phyloP scores from a whole-genome alignment of 2,113 vertebrate genomes.

The Malaclemys terrapin region DNA sequence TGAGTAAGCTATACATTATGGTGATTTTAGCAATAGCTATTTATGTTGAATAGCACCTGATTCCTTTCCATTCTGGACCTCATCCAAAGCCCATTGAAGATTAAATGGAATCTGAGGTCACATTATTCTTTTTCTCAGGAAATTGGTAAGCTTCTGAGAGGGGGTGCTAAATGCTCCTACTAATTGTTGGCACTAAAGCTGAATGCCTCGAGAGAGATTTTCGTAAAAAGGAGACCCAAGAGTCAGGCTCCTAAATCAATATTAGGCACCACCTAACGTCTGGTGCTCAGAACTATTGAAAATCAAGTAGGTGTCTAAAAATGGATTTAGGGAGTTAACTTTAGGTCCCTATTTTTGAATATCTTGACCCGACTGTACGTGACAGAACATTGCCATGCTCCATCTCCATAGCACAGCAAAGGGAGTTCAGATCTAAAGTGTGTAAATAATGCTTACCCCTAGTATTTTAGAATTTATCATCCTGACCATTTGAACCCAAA shows the following conservation, averaged over 20 bases:
- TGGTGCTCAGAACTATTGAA: background rate
- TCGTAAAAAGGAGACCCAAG: background rate
- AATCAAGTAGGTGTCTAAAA: background rate
- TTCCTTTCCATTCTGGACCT: background rate
- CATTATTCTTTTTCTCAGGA: background rate
- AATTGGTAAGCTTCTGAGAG: background rate
- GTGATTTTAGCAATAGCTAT: background rate
- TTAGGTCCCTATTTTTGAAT: background rate
- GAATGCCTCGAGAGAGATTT: background rate
- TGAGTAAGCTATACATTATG: background rate
- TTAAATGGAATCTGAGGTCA: background rate
- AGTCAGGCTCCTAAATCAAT: background rate
- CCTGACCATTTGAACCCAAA: background rate
- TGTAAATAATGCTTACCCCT: fast-evolving
- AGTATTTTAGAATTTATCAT: background rate
- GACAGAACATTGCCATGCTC: background rate
- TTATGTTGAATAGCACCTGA: background rate
- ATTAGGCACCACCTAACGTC: background rate
- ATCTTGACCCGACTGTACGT: background rate
- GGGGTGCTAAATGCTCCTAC: background rate
- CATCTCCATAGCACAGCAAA: background rate
- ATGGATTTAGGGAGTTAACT: background rate
- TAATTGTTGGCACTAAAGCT: background rate
- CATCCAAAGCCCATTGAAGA: background rate
- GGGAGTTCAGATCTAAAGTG: background rate